Evolutionary conservation across 1,140 invertebrate genomes (phyloP), one percentile per base, ranked within the genome.

Genomic region (Eupristina koningsbergeri): DNA sequence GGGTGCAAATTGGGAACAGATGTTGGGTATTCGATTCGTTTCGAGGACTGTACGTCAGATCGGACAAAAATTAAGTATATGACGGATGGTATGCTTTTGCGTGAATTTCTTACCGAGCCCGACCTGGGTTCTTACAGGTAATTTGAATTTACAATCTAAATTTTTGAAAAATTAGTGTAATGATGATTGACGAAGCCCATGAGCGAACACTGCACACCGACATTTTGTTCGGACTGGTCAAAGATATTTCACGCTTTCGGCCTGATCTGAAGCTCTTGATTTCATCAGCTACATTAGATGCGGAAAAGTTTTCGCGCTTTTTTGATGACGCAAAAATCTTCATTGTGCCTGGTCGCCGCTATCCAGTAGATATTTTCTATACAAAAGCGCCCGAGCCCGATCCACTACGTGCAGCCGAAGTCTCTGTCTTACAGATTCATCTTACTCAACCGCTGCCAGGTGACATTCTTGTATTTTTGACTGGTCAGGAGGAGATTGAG

Each of bases 151-250:
- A n/a, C n/a, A n/a, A n/a, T n/a, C n/a, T n/a, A n/a, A n/a, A n/a
- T n/a, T n/a, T n/a, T n/a, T n/a, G n/a, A n/a, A n/a, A n/a, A n/a
- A n/a, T n/a, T n/a, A n/a, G 97, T 93, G 98, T 99, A 0, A 97
- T 99, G 95, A 99, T 99, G 84, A 99, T 99, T 90, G 99, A 99
- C 91, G 99, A 99, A 94, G 99, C 99, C 87, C 99, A 99, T 92
- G 99, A 99, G 91, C 92, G 99, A 69, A 99, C 99, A 0, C 93
- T 99, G 11, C 98, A 99, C 88, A 99, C 99, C 8, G 99, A 99
- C 91, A 98, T 99, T 89, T 93, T 99, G 47, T 99, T 99, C 93
- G 99, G 99, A 34, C 93, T 99, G 61, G 97, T 99, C 0, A 99
- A 99, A 93, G 99, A 99, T 92, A 99, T 99, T 85, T 95, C 98